Evolutionary conservation across 2,113 vertebrate genomes (phyloP).

Genomic region (Alethe castanea): DNA sequence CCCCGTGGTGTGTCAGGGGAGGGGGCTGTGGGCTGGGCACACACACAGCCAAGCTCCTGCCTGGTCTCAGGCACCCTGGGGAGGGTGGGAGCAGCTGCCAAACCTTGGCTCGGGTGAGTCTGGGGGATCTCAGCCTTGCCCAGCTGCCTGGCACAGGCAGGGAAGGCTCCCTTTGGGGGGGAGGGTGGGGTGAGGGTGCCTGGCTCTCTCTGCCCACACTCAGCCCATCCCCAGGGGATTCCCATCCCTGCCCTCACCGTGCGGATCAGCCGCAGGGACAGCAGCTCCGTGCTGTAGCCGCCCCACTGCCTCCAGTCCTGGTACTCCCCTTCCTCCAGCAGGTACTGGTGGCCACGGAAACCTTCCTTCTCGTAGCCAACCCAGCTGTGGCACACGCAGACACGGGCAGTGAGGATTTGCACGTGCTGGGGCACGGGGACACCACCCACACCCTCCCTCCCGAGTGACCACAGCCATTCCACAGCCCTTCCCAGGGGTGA

Average conservation of each 20-base stretch:
- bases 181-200: neutral
- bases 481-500: neutral
- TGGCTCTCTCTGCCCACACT: neutral
- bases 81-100: neutral
- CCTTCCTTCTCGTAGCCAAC: constrained; percentile 93
- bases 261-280: constrained; percentile 84
- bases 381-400: constrained; percentile 77
- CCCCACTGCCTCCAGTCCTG: constrained; percentile 91
- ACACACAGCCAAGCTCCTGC: accelerated
- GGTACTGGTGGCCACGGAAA: constrained; percentile 92
- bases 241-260: constrained; percentile 77
- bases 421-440: accelerated
- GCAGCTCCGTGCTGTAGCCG: constrained; percentile 78
- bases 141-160: accelerated
- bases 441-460: neutral
- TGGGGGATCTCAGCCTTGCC: neutral
- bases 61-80: neutral
- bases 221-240: accelerated
- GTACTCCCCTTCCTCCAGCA: constrained; percentile 96
- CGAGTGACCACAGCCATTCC: too few relatives aligned
- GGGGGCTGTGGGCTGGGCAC: accelerated
- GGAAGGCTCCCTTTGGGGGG: neutral
- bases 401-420: neutral
- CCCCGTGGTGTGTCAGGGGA: neutral
- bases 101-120: accelerated